These are phyloP conservation scores for Eumeta japonica DNA, from an alignment of 1,140 invertebrate genomes.

Conservation along the genomic window DNA sequence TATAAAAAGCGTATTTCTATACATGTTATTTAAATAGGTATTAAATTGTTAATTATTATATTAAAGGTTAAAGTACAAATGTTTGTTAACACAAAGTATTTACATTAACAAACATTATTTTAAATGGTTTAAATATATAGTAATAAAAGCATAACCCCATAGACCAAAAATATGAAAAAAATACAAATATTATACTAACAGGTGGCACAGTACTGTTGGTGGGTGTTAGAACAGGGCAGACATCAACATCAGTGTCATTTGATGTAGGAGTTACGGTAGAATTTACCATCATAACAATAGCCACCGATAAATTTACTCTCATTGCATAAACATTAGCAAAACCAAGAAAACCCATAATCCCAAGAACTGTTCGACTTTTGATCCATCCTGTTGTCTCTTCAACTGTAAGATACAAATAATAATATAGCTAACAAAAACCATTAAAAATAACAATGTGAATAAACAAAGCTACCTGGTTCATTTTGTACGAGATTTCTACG, in stretches of 20 bases:
- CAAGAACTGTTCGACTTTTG: constrained; percentile 73
- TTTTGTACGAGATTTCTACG: constrained; percentile 32
- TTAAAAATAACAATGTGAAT: not conserved
- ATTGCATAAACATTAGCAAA: constrained; percentile 86
- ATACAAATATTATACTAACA: constrained; percentile 59
- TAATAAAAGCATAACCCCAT: no score
- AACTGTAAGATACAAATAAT: constrained; percentile 32
- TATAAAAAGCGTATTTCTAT: no score
- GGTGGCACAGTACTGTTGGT: constrained; percentile 59
- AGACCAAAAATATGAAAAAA: no score
- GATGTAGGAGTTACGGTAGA: constrained; percentile 64
- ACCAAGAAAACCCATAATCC: constrained; percentile 76
- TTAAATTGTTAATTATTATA: no score
- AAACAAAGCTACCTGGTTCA: constrained; percentile 25
- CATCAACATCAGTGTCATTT: constrained; percentile 60
- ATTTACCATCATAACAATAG: constrained; percentile 92
- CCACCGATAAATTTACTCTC: constrained; percentile 89
- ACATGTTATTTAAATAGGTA: no score
- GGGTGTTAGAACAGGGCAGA: constrained; percentile 57
- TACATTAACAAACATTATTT: no score
- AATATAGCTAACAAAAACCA: not conserved
- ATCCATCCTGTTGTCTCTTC: constrained; percentile 65
- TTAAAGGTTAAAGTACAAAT: no score
- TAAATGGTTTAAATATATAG: no score
- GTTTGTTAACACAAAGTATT: no score